Evolutionary conservation across 2,797 vertebrate species (phyloP).

Genomic region (Podarcis siculus): DNA sequence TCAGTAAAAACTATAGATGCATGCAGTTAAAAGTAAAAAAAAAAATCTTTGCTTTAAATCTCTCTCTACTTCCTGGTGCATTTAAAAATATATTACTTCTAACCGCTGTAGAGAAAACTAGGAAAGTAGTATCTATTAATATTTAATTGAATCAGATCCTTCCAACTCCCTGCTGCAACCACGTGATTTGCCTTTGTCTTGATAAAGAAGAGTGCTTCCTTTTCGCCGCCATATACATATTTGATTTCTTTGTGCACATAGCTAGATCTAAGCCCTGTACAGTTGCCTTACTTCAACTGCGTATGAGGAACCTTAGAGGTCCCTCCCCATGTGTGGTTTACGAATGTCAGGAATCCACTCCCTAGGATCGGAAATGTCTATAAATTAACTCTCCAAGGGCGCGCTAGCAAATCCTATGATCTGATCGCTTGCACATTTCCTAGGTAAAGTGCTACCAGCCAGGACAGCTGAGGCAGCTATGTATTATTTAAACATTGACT

Average conservation of each 20-base stretch:
- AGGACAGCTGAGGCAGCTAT: conserved; percentile 38
- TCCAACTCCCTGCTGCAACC: not conserved
- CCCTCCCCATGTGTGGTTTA: not conserved
- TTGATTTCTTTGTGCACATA: conserved; percentile 42
- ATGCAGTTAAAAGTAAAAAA: not conserved
- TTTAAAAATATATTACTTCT: not conserved
- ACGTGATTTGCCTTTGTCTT: conserved; percentile 30
- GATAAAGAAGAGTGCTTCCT: conserved; percentile 17
- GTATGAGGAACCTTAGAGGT: not conserved
- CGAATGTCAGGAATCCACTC: not conserved
- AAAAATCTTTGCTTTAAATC: not conserved
- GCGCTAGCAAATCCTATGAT: not conserved
- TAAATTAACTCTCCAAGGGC: not conserved
- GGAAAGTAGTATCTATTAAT: conserved; percentile 37
- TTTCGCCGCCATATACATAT: conserved; percentile 34
- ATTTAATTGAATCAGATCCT: conserved; percentile 35
- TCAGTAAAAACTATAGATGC: not conserved
- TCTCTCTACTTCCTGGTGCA: not conserved
- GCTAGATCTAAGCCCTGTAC: conserved; percentile 10
- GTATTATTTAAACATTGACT: not conserved
- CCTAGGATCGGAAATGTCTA: not conserved
- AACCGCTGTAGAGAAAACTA: conserved; percentile 34
- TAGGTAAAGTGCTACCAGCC: not conserved
- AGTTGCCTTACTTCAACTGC: not conserved
- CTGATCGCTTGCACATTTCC: not conserved